phyloP scores from a whole-genome alignment of 2,113 vertebrate genomes.

The Callipepla californica region DNA sequence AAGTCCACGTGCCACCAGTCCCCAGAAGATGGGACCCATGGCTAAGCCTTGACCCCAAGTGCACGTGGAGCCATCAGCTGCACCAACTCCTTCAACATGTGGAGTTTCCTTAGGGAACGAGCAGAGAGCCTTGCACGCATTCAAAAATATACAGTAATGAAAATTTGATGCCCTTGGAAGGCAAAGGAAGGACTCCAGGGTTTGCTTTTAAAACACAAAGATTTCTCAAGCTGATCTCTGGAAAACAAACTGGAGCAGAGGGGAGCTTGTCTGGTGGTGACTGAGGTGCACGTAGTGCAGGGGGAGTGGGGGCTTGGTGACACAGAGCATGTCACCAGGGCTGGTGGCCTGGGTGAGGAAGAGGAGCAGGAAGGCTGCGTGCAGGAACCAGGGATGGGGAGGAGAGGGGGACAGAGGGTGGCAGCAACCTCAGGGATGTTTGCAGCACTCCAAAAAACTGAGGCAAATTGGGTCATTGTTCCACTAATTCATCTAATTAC shows the following conservation, averaged over 20 bases:
- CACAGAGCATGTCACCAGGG: fast-evolving
- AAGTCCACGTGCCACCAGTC: fast-evolving
- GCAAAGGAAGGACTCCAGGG: slow-evolving; percentile 10
- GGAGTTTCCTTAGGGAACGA: not conserved
- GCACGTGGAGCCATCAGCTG: not conserved
- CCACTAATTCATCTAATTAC: slow-evolving; percentile 72
- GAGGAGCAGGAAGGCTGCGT: not conserved
- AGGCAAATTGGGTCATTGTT: slow-evolving; percentile 68
- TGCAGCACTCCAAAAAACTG: slow-evolving; percentile 32
- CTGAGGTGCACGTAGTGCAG: fast-evolving
- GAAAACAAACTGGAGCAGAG: slow-evolving; percentile 36
- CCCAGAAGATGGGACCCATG: fast-evolving
- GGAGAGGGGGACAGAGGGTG: not conserved
- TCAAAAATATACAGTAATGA: slow-evolving; percentile 58
- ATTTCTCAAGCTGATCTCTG: not conserved
- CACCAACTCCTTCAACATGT: not conserved
- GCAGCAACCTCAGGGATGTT: slow-evolving; percentile 24
- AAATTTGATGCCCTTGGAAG: slow-evolving; percentile 63
- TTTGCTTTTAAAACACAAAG: slow-evolving; percentile 27
- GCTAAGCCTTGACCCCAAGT: not conserved
- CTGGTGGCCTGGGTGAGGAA: not conserved
- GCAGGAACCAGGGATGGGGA: not conserved
- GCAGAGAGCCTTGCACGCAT: not conserved
- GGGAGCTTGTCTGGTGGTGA: not conserved
- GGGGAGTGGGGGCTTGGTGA: fast-evolving